Base-by-base conservation (phyloP, 37 sponge, comb jelly and placozoan genomes). In the Chondrilla cf. caribensis region DNA sequence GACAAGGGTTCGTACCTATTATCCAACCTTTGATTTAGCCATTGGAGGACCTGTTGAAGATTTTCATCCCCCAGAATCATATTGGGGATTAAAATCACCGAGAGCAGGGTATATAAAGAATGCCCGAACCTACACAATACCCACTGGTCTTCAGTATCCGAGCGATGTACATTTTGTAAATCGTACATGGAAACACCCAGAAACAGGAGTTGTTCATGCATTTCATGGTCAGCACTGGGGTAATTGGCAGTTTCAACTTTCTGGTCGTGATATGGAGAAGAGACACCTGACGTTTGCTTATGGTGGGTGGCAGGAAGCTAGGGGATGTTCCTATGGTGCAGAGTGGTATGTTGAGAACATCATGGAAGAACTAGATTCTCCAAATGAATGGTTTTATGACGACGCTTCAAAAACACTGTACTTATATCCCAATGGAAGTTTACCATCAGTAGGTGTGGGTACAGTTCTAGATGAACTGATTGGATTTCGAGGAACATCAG, bases 261-360 rank as follows among this genome's bases (percentile, higher is more conserved):
- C 54, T 1, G 40, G n/a, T 9, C 38, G 79, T 22, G 76, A 85
- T 24, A 54, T 22, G 25, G 65, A 18, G 17, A 83, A 62, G 26
- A 73, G 64, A 6, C 54, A 58, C 31, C 71, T 91, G 57, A 73
- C 18, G 18, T 92, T 85, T 60, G 44, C 58, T 22, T 78, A 76
- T 24, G 92, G 92, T 22, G 92, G 92, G 22, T 92, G 72, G 37
- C 92, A 92, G 37, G 92, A 85, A 42, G 92, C 92, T 6, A 64
- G 92, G 38, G 92, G 92, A 19, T 41, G 78, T 38, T n/a, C 43
- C n/a, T 26, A 25, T 31, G 89, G 89, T 44, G 89, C 79, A 38
- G 82, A 87, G 60, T 79, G 80, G 55, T 82, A 81, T 54, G 67
- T 88, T 14, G 88, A 88, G 71, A 88, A 88, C 57, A 72, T 88